Conservation (phyloP, 2,113 vertebrate species). For the Rostratula benghalensis region DNA sequence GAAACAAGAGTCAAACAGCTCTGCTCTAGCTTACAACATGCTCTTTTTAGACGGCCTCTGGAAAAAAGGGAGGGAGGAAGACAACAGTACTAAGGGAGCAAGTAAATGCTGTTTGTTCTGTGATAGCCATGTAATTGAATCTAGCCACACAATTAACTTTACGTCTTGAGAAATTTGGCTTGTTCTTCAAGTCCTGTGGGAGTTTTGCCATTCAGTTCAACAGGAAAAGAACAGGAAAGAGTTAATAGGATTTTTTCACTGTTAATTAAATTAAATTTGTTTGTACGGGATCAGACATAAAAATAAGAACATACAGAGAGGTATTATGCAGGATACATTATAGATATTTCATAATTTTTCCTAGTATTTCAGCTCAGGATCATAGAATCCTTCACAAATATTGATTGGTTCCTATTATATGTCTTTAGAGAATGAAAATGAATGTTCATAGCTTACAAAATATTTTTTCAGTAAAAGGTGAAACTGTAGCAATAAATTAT, state of each 20-base stretch:
- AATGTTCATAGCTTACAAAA: neutral
- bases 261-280: constrained; percentile 16
- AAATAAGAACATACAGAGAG: neutral
- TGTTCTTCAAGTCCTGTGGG: neutral
- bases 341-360: neutral
- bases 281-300: neutral
- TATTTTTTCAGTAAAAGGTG: neutral
- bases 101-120: neutral
- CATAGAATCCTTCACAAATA: neutral
- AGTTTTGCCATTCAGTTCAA: neutral
- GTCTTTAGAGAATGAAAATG: neutral
- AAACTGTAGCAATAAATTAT: neutral
- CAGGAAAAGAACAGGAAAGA: neutral
- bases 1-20: neutral
- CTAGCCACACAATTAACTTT: neutral
- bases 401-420: neutral
- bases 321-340: neutral
- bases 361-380: neutral
- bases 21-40: neutral
- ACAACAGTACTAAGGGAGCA: neutral
- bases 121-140: neutral
- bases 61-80: neutral
- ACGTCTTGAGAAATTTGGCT: neutral
- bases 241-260: neutral
- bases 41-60: neutral